These are phyloP conservation scores for Rhingia rostrata DNA, from an alignment of 2,888 invertebrate species.

Conservation along the genomic window DNA sequence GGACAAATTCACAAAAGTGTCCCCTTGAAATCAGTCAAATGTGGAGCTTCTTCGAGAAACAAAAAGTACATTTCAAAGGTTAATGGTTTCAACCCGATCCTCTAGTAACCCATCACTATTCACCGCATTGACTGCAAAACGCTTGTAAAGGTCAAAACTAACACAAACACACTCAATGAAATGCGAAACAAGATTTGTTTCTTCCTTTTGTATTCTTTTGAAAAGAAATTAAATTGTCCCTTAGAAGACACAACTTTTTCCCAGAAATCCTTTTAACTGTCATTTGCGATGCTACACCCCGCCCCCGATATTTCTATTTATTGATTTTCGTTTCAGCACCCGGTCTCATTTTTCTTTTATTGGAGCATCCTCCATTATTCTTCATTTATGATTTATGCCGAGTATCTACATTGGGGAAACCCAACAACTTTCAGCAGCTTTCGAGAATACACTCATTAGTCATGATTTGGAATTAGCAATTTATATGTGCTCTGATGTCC, in stretches of 20 bases:
- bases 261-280: not conserved
- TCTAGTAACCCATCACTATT: no score
- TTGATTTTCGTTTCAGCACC: constrained; percentile 1
- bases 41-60: no score
- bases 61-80: no score
- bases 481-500: constrained; percentile 5
- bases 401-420: not conserved
- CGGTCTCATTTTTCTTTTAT: no score
- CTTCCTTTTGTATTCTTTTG: not conserved
- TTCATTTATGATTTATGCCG: constrained; percentile 35
- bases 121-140: no score
- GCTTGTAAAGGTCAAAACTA: no score
- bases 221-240: constrained; percentile 3
- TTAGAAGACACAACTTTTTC: not conserved
- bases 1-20: no score
- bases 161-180: no score
- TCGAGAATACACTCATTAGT: constrained; percentile 37
- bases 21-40: no score
- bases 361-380: constrained; percentile 9
- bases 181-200: no score
- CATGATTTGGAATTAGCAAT: constrained; percentile 38
- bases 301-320: constrained; percentile 2
- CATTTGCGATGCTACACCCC: not conserved
- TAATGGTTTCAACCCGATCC: no score
- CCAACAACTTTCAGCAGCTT: constrained; percentile 16